These are phyloP conservation scores for Lerista edwardsae DNA, from an alignment of 2,797 vertebrate species.

Conservation along the genomic window DNA sequence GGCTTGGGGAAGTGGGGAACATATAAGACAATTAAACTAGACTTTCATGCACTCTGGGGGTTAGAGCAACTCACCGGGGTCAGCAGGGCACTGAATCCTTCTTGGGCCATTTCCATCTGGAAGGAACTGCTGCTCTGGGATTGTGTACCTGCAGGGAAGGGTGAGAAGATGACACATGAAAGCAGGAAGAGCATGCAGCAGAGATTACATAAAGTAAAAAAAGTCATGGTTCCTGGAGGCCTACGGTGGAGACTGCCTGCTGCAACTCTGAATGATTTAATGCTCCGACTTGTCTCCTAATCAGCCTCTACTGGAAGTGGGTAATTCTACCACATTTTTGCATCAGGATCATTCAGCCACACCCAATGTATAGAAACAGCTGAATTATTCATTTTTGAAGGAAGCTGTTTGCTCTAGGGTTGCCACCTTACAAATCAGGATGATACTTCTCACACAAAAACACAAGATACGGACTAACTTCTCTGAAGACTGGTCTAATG, in stretches of 20 bases:
- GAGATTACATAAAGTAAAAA: background rate
- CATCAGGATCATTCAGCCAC: background rate
- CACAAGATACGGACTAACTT: background rate
- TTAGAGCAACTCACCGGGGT: background rate
- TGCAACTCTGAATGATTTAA: background rate
- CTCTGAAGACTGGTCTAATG: background rate
- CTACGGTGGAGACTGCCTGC: background rate
- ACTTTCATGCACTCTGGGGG: background rate
- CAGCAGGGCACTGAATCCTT: conserved; percentile 67
- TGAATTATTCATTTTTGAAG: background rate
- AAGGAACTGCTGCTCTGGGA: conserved; percentile 57
- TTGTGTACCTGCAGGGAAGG: conserved; percentile 51
- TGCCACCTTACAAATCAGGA: background rate
- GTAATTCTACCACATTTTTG: background rate
- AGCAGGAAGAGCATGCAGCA: background rate
- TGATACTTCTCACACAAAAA: background rate
- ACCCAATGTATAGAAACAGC: background rate
- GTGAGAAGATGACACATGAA: background rate
- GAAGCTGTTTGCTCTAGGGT: no score
- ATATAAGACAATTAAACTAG: background rate
- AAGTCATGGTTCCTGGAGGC: no score
- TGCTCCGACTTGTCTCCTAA: background rate
- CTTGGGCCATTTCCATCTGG: conserved; percentile 73
- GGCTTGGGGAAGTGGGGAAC: no score
- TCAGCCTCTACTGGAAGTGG: background rate